These are phyloP conservation scores for Apolygus lucorum DNA, from an alignment of 1,140 invertebrate species.

Conservation along the genomic window DNA sequence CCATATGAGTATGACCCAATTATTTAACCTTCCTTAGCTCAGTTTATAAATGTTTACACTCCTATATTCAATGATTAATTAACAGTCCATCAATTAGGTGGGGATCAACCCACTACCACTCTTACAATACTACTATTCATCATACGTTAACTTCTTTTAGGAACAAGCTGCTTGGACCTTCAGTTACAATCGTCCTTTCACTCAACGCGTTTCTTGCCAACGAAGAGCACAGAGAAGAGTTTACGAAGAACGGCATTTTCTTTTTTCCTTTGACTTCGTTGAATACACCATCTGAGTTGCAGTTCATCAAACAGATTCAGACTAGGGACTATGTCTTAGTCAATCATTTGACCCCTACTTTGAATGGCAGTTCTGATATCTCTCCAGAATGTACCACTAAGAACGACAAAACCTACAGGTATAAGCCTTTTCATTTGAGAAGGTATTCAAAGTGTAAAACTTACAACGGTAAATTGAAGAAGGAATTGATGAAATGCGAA, in stretches of 20 bases:
- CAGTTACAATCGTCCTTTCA: neutral
- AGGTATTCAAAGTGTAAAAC: neutral
- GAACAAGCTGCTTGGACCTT: neutral
- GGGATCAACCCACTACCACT: too few relatives aligned
- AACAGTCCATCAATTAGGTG: too few relatives aligned
- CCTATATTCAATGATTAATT: too few relatives aligned
- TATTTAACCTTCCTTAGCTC: too few relatives aligned
- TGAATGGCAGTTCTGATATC: too few relatives aligned
- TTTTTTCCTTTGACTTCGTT: neutral
- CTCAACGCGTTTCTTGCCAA: neutral
- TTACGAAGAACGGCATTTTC: neutral
- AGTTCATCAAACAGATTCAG: neutral
- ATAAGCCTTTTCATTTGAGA: neutral
- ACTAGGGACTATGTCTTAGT: neutral
- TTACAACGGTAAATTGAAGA: neutral
- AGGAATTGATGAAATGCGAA: neutral
- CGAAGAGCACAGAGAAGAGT: neutral
- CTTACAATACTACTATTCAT: too few relatives aligned
- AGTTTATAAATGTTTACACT: too few relatives aligned
- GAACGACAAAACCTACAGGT: too few relatives aligned
- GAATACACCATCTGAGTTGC: neutral
- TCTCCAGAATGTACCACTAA: too few relatives aligned
- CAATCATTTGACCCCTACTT: too few relatives aligned
- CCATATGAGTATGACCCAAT: too few relatives aligned
- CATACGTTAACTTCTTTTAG: neutral